phyloP scores from a whole-genome alignment of 2,113 vertebrate species.

The Anarrhichthys ocellatus region DNA sequence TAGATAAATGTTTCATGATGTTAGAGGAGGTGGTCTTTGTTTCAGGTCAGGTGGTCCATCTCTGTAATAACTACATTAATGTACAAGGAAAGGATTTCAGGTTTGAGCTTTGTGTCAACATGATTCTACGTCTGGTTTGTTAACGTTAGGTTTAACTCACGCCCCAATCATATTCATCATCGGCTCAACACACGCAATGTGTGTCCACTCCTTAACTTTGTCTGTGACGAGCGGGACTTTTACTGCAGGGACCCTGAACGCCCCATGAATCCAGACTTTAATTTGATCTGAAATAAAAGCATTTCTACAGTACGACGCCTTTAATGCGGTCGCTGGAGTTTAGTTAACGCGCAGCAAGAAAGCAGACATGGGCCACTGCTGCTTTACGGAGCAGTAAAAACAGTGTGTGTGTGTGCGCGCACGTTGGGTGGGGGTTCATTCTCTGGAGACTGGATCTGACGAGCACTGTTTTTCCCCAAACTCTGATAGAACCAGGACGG shows the following conservation, averaged over 20 bases:
- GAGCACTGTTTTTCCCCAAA: constrained; percentile 60
- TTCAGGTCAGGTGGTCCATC: not conserved
- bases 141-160: not conserved
- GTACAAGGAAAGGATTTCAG: not conserved
- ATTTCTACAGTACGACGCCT: not conserved
- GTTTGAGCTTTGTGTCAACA: not conserved
- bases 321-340: constrained; percentile 1
- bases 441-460: constrained; percentile 27
- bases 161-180: not conserved
- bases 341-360: not conserved
- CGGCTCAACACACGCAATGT: too few species aligned
- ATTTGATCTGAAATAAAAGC: not conserved
- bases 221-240: not conserved
- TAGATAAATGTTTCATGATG: not conserved
- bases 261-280: not conserved
- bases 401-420: not conserved
- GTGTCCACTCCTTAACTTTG: too few species aligned
- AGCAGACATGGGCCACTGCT: not conserved
- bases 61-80: not conserved
- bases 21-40: not conserved
- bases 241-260: not conserved
- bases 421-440: not conserved
- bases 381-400: constrained; percentile 20
- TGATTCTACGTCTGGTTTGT: not conserved
- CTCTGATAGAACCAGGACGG: constrained; percentile 40